A percentile compares a stretch with the other conserved stretches of the same genome.
Evolutionary conservation across 2,797 vertebrate genomes (phyloP).

Genomic region (Phoebastria nigripes): DNA sequence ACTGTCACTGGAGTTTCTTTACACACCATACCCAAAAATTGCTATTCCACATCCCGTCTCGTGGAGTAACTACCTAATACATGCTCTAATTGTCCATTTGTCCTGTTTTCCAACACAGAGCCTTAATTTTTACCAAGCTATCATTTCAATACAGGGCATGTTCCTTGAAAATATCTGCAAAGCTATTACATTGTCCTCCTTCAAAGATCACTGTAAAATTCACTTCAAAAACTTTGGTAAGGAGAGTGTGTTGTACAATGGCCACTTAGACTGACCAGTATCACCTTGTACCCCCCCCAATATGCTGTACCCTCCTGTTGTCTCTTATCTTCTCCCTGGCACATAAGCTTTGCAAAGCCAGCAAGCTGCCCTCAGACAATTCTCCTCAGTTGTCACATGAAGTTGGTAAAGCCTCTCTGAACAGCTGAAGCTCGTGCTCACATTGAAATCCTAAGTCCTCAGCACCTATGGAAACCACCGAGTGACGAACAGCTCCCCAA

Average conservation of each 20-base stretch:
- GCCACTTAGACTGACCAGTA: neutral
- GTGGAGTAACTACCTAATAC: neutral
- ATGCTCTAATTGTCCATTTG: neutral
- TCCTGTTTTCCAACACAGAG: neutral
- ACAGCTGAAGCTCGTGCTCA: neutral
- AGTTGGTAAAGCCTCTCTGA: neutral
- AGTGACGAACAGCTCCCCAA: neutral
- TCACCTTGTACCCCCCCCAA: neutral
- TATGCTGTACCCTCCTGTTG: no score
- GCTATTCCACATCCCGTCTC: neutral
- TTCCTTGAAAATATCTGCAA: neutral
- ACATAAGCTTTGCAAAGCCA: neutral
- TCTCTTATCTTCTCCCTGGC: neutral
- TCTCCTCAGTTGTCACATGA: neutral
- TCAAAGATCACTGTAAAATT: neutral
- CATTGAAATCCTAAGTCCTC: neutral
- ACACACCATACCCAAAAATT: neutral
- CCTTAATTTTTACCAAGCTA: neutral
- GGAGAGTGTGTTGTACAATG: neutral
- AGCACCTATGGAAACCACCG: neutral
- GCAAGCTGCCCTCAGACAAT: neutral
- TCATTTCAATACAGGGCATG: fast-evolving
- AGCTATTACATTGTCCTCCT: neutral
- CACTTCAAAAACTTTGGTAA: neutral
- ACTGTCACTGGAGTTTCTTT: neutral